These are phyloP conservation scores for Drosophila pachea DNA, from an alignment of 1,140 invertebrate species.

Conservation along the genomic window DNA sequence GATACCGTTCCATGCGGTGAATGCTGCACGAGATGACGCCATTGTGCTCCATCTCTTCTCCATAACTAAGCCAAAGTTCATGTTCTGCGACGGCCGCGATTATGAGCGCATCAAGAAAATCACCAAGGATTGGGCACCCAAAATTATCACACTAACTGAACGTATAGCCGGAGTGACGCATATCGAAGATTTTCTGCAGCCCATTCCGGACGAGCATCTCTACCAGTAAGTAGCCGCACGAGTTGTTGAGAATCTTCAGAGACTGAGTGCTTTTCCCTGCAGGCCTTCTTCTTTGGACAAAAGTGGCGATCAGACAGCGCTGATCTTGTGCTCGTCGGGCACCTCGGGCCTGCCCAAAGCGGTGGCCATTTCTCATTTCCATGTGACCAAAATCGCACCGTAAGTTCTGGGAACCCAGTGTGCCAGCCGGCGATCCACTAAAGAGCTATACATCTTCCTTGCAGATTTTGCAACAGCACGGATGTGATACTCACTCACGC, in stretches of 20 bases:
- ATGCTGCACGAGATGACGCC: constrained; percentile 42
- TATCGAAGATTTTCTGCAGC: constrained; percentile 43
- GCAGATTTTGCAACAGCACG: constrained; percentile 39
- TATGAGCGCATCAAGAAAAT: constrained; percentile 53
- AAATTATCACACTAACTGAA: constrained; percentile 47
- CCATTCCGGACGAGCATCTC: constrained; percentile 30
- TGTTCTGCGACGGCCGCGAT: constrained; percentile 62
- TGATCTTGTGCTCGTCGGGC: constrained; percentile 82
- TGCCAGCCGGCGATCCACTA: neutral
- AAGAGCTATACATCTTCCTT: neutral
- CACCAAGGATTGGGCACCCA: constrained; percentile 43
- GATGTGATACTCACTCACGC: constrained; percentile 50
- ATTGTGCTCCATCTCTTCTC: constrained; percentile 40
- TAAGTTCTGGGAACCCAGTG: neutral
- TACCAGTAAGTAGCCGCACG: constrained; percentile 38
- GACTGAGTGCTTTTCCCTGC: neutral
- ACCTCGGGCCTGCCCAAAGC: constrained; percentile 89
- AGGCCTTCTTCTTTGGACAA: constrained; percentile 38
- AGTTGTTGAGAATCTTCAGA: too few relatives aligned
- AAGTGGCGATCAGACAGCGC: constrained; percentile 48
- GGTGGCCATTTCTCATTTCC: constrained; percentile 82
- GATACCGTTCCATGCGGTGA: constrained; percentile 57
- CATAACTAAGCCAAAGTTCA: constrained; percentile 59
- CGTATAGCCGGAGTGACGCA: constrained; percentile 48
- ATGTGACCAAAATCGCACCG: constrained; percentile 24